Base-by-base conservation (phyloP, 1,140 invertebrate species). In the Pseudoatta argentina region DNA sequence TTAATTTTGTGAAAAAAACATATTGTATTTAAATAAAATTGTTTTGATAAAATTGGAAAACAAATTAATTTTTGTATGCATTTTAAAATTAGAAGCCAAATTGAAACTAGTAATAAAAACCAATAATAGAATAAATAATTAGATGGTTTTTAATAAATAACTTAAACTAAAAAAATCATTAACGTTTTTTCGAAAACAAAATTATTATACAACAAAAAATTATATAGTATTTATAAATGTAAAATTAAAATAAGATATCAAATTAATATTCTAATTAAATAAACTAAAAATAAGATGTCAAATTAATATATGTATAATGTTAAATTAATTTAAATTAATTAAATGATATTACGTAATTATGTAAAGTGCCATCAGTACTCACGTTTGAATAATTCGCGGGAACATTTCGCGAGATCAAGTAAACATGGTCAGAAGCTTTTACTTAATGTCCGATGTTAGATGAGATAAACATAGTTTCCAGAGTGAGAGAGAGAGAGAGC, bases 301-400 rank as follows among this genome's bases (percentile, higher is more conserved):
- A 66, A 67, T 5, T 3, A 67, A 12, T 44, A 34, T 6, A 30
- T 30, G 30, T 30, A 34, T 34, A 34, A 34, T 34, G 6, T 34
- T 34, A 34, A 34, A 44, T 21, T 39, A 44, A 67, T 44, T 67
- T 67, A 14, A 64, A 34, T 64, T 1, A 67, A 44, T 67, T 67
- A 21, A 39, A 44, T 67, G 18, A 63, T 44, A 39, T 34, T 21
- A 44, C 12, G 34, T n/a, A 67, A 44, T 67, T 67, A 67, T 67
- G n/a, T 67, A 67, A 67, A 67, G 64, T 67, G 34, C 34, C 34
- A 67, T 67, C n/a, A 67, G 64, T 67, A 67, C 34, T 67, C 1
- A n/a, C 64, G 34, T 39, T 18, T 67, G 64, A 67, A 67, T 67
- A 67, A 67, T 67, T 67, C 34, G 64, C n/a, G 34, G n/a, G n/a